Conservation (phyloP, 1,140 invertebrate species). For the Drosophila sturtevanti region DNA sequence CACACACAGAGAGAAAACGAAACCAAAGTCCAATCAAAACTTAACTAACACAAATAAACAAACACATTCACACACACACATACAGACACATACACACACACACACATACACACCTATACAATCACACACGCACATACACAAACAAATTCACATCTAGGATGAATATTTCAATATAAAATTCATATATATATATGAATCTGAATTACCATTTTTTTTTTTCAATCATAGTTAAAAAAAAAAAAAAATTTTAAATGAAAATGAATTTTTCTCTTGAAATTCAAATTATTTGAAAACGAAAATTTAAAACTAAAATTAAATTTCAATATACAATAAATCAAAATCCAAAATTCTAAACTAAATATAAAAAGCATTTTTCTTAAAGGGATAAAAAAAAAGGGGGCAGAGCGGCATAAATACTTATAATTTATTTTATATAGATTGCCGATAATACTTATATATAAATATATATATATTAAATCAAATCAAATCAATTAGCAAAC, state of each 20-base stretch:
- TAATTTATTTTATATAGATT: no score
- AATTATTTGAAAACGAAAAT: slow-evolving; percentile 59
- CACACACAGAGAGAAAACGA: no score
- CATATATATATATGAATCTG: neutral
- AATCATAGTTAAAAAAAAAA: slow-evolving; percentile 27
- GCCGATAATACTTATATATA: no score
- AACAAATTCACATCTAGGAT: neutral
- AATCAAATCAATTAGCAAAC: no score
- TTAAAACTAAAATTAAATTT: slow-evolving; percentile 45
- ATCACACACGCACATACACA: neutral
- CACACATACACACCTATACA: neutral
- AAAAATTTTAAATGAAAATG: slow-evolving; percentile 21
- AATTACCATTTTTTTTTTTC: slow-evolving; percentile 32
- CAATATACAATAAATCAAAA: slow-evolving; percentile 68
- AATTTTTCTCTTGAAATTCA: slow-evolving; percentile 79
- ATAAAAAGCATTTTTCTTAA: neutral
- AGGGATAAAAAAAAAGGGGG: no score
- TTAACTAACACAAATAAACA: no score
- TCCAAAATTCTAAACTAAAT: neutral
- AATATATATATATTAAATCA: no score
- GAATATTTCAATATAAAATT: slow-evolving; percentile 2
- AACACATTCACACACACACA: slow-evolving; percentile 19
- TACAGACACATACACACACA: neutral
- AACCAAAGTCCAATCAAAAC: slow-evolving; percentile 11
- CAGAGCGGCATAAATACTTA: no score